Conservation (phyloP, 2,797 vertebrate genomes). For the Acanthurus lineatus region DNA sequence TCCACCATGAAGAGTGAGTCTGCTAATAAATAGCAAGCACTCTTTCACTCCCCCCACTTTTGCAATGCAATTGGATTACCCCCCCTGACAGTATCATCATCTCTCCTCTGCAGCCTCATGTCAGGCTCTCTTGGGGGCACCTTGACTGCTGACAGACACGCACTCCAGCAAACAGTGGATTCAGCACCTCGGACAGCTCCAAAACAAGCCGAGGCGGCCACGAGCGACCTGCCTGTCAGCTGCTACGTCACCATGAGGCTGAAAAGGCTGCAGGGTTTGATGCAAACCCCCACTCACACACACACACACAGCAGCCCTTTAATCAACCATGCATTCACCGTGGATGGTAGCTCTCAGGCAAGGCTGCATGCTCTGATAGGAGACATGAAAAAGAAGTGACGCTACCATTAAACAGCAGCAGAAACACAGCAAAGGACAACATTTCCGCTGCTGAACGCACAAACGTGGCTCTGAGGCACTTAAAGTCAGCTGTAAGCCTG, state of each 20-base stretch:
- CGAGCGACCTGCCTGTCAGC: conserved; percentile 29
- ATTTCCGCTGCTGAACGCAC: conserved; percentile 10
- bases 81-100: conserved; percentile 51
- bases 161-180: conserved; percentile 34
- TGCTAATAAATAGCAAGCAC: conserved; percentile 69
- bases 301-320: background rate
- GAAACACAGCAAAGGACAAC: conserved; percentile 17
- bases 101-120: conserved; percentile 55
- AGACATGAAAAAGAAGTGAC: background rate
- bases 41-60: conserved; percentile 29
- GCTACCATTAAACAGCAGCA: conserved; percentile 1
- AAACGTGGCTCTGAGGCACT: conserved; percentile 2
- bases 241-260: conserved; percentile 32
- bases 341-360: background rate
- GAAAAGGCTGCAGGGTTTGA: background rate
- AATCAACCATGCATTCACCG: background rate
- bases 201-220: conserved; percentile 20
- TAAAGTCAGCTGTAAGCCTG: conserved; percentile 30
- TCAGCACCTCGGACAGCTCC: conserved; percentile 82
- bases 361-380: background rate
- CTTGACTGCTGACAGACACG: conserved; percentile 70
- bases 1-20: conserved; percentile 26
- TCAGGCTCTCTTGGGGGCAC: conserved; percentile 65
- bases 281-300: no score
- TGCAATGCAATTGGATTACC: conserved; percentile 70